phyloP scores from a whole-genome alignment of 1,140 invertebrate species.

The Trichonephila inaurata region DNA sequence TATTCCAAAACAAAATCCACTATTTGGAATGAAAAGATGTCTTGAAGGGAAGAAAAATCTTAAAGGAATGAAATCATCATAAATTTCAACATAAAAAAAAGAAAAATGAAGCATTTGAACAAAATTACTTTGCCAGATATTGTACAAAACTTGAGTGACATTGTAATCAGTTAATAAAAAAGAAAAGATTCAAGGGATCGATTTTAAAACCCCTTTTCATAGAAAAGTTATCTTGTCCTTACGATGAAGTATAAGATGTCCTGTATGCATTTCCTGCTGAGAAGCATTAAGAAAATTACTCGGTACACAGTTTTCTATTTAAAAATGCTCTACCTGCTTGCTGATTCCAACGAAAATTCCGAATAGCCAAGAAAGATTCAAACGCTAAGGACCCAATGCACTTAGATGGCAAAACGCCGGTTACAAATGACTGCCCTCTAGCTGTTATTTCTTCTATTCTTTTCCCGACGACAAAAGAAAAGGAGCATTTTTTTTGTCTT shows the following conservation, averaged over 20 bases:
- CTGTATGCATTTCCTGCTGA: background rate
- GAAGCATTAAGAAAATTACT: constrained; percentile 39
- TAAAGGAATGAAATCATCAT: no score
- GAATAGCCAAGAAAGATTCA: background rate
- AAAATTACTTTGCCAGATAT: no score
- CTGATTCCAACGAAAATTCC: background rate
- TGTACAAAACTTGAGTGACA: no score
- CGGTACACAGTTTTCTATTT: background rate
- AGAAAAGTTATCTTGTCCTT: background rate
- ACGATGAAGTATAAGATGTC: constrained; percentile 12
- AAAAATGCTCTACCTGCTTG: background rate
- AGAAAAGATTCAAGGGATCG: background rate
- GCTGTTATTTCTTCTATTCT: constrained; percentile 12
- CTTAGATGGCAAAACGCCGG: constrained; percentile 20
- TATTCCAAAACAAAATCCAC: no score
- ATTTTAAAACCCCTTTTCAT: background rate
- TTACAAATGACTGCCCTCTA: constrained; percentile 10
- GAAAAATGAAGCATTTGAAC: no score
- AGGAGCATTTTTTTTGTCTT: background rate
- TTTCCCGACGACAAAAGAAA: background rate
- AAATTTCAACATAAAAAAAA: no score
- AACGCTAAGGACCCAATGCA: constrained; percentile 21
- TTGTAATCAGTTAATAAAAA: no score
- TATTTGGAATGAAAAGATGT: no score
- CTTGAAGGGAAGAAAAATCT: no score